Evolutionary conservation across 2,113 vertebrate genomes (phyloP), one percentile per base, ranked within the genome.

Genomic region (Oncorhynchus mykiss): DNA sequence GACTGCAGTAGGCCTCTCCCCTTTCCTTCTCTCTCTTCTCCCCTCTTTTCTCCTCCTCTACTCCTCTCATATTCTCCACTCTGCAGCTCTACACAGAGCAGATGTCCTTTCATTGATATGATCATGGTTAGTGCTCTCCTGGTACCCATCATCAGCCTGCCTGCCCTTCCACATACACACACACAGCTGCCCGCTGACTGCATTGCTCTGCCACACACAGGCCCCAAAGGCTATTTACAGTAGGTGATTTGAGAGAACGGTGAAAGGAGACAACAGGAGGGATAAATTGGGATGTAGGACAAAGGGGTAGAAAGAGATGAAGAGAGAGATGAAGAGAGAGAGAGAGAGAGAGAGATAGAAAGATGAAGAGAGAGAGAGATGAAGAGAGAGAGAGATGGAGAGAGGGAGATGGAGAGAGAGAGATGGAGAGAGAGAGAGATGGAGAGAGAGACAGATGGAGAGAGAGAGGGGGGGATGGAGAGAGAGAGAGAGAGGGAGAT

Each of bases 31-130:
- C 9, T 16, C 31, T 67, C 24, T 67, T 12, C 18, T 39, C 49
- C 22, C 45, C 71, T 20, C 16, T 22, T 59, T 29, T 48, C 2
- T 31, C 34, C 57, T 49, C 34, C 60, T 34, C 34, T 34, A 34
- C 22, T 31, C 54, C 12, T 48, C 9, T 18, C 34, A 8, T 71
- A 39, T 13, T 24, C 57, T 73, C 57, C 54, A 2, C 74, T 74
- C 64, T 67, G 11, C 11, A 2, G 7, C 27, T n/a, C 70, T 49
- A 66, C 81, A 13, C 12, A 66, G 72, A 88, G 82, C 89, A 88
- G 86, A 88, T 88, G 87, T 85, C 74, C 70, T 86, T 89, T 88
- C 88, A 88, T 89, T 85, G 84, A 88, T 89, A 86, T 87, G 85
- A 90, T 91, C 83, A 86, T 85, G 81, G 84, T 91, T 86, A 88